A percentile compares a stretch with the other conserved stretches of the same genome.
These are phyloP conservation scores for Onychomys leucogaster DNA, from an alignment of 2,797 vertebrate genomes.

Conservation along the genomic window DNA sequence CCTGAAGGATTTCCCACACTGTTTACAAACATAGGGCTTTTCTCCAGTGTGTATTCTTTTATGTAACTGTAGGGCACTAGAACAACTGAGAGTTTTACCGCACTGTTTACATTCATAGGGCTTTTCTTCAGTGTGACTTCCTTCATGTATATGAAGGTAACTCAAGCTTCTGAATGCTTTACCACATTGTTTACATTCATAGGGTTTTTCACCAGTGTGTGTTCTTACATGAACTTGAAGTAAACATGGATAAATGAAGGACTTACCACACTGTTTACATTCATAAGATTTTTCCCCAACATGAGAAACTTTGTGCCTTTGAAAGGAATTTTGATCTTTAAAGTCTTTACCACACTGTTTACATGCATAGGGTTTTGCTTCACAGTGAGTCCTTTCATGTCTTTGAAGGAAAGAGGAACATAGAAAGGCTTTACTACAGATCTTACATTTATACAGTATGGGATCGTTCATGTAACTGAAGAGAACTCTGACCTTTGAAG, in stretches of 20 bases:
- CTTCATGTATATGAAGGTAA: background rate
- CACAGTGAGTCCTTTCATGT: background rate
- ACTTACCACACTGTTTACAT: background rate
- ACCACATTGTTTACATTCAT: background rate
- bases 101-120: background rate
- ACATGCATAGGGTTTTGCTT: background rate
- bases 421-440: background rate
- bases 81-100: background rate
- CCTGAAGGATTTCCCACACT: slow-evolving; percentile 5
- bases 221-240: background rate
- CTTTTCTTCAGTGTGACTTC: background rate
- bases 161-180: background rate
- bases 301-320: background rate
- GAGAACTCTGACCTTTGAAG: background rate
- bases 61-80: background rate
- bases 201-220: background rate
- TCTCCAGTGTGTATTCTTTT: background rate
- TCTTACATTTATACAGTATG: background rate
- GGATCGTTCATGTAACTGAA: background rate
- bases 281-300: background rate
- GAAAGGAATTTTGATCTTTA: background rate
- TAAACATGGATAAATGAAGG: background rate
- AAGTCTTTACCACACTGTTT: background rate
- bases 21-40: background rate
- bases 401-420: background rate